Conservation (phyloP, 2,113 vertebrate genomes). For the Campylomormyrus tamandua region DNA sequence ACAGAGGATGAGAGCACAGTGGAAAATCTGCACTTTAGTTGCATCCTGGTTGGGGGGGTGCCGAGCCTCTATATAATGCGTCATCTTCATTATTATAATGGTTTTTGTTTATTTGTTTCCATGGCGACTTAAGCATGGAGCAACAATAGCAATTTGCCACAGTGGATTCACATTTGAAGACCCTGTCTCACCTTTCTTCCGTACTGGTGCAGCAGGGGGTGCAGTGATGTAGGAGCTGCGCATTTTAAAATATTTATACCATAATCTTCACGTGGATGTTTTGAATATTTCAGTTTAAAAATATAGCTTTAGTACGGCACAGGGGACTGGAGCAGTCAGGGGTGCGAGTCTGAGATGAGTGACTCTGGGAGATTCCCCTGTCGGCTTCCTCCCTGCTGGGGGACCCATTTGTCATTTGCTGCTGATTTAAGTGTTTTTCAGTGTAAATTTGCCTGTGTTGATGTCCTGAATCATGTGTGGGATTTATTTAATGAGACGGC, state of each 20-base stretch:
- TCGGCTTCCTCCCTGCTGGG: not conserved
- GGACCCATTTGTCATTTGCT: not conserved
- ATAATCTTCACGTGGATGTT: not conserved
- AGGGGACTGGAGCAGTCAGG: not conserved
- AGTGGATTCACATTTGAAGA: not conserved
- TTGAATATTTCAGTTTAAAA: not conserved
- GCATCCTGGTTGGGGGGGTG: not conserved
- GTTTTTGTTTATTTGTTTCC: constrained; percentile 2
- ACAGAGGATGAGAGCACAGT: not conserved
- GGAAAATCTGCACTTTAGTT: not conserved
- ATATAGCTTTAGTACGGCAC: not conserved
- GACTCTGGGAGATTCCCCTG: not conserved
- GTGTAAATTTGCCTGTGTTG: not conserved
- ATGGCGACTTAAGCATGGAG: not conserved
- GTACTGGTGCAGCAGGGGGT: not conserved
- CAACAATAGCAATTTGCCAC: not conserved
- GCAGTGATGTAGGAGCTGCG: not conserved
- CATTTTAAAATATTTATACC: not conserved
- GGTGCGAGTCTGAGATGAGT: not conserved
- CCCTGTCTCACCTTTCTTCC: not conserved
- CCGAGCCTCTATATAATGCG: not conserved
- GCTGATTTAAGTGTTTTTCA: not conserved
- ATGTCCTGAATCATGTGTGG: not conserved
- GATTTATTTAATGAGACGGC: not conserved
- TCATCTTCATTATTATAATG: not conserved